Conservation (phyloP, 2,113 vertebrate species). For the Osmerus mordax region DNA sequence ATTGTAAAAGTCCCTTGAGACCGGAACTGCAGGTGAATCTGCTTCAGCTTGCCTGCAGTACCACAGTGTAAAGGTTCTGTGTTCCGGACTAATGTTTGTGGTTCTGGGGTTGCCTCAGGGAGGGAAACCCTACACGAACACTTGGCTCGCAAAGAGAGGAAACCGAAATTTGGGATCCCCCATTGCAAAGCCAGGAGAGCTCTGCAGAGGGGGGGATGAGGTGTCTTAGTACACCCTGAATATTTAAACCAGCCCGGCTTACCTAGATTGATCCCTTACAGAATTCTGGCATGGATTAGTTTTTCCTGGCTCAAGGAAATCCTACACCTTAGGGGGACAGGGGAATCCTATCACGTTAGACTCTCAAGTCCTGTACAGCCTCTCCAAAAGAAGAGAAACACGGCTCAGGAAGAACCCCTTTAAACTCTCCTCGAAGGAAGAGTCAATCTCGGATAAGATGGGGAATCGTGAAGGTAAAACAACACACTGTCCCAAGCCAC, state of each 20-base stretch:
- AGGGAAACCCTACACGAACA: constrained; percentile 11
- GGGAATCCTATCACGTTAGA: not conserved
- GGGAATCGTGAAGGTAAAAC: not conserved
- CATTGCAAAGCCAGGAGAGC: constrained; percentile 26
- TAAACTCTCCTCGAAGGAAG: too few species aligned
- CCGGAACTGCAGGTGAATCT: too few species aligned
- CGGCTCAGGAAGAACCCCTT: too few species aligned
- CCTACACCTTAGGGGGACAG: constrained; percentile 23
- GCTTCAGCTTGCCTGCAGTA: too few species aligned
- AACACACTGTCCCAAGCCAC: too few species aligned
- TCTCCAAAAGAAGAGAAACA: not conserved
- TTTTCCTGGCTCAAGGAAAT: constrained; percentile 41
- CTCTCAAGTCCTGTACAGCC: not conserved
- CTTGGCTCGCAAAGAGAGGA: constrained; percentile 26
- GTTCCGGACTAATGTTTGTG: constrained; percentile 4
- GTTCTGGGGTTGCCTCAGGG: not conserved
- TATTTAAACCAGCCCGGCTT: constrained; percentile 21
- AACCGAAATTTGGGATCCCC: constrained; percentile 34
- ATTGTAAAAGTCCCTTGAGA: too few species aligned
- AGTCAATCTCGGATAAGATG: not conserved
- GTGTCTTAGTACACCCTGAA: constrained; percentile 46
- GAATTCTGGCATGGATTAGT: constrained; percentile 13
- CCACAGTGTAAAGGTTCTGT: too few species aligned
- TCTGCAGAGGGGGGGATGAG: constrained; percentile 45
- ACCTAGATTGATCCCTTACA: constrained; percentile 15